Evolutionary conservation across 2,113 vertebrate genomes (phyloP).

Genomic region (Caranx ignobilis): DNA sequence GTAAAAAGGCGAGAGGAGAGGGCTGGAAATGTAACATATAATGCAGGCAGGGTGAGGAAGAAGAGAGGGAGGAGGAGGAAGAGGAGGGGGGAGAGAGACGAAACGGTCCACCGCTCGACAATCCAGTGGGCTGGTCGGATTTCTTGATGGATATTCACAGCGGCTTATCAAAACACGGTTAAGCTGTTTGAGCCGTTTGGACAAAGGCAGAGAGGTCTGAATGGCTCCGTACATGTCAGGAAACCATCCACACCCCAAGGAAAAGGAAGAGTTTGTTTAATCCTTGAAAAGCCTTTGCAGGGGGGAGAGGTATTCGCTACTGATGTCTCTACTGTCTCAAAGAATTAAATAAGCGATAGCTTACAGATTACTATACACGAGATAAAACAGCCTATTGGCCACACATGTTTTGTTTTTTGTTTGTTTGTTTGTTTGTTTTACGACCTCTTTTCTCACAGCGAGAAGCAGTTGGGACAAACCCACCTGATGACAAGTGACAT

Average conservation of each 20-base stretch:
- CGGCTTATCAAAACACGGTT: conserved; percentile 76
- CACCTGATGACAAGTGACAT: neutral
- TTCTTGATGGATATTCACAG: conserved; percentile 73
- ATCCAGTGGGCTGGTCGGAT: conserved; percentile 73
- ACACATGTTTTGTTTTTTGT: neutral
- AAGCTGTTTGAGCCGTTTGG: conserved; percentile 51
- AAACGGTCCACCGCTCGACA: conserved; percentile 55
- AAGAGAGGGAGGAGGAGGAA: neutral
- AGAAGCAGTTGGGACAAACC: no score
- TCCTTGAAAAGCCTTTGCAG: conserved; percentile 27
- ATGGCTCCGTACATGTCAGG: conserved; percentile 26
- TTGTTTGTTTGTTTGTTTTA: neutral
- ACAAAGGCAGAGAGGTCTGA: conserved; percentile 53
- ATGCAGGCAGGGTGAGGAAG: conserved; percentile 48
- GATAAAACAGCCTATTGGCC: neutral
- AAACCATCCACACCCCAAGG: conserved; percentile 35
- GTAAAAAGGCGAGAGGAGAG: conserved; percentile 56
- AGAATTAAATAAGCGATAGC: neutral
- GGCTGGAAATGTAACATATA: conserved; percentile 66
- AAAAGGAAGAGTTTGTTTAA: conserved; percentile 35
- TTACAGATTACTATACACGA: neutral
- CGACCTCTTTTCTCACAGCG: no score
- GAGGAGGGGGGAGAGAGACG: neutral
- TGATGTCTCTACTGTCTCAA: neutral
- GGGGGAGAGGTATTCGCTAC: conserved; percentile 22